Conservation (phyloP, 1,140 invertebrate genomes). For the Tetramorium simillimum region DNA sequence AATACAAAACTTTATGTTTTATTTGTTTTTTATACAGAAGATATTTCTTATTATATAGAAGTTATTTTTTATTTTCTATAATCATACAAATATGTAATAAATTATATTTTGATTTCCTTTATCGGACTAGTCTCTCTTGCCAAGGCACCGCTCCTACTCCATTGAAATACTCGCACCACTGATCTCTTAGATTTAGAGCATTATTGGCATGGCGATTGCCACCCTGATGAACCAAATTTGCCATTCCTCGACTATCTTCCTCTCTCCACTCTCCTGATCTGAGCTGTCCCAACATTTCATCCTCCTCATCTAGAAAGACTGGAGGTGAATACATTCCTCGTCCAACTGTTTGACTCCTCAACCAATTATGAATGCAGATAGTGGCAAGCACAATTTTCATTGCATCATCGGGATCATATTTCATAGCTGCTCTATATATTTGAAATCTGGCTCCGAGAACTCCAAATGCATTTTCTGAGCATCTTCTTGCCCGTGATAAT, state of each 20-base stretch:
- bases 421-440: background rate
- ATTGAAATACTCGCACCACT: constrained; percentile 3
- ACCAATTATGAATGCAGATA: too few species aligned
- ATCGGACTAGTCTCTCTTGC: background rate
- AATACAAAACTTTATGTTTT: too few species aligned
- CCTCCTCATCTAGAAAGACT: background rate
- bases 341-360: too few species aligned
- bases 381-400: too few species aligned
- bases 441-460: background rate
- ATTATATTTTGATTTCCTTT: too few species aligned
- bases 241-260: too few species aligned
- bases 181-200: background rate
- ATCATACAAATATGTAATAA: too few species aligned
- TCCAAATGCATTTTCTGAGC: background rate
- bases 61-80: too few species aligned
- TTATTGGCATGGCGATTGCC: background rate
- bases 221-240: too few species aligned
- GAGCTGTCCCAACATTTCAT: background rate
- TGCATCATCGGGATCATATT: background rate
- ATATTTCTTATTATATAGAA: too few species aligned
- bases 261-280: too few species aligned
- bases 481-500: background rate
- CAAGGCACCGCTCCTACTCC: background rate
- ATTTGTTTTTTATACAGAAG: too few species aligned
- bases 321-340: background rate